These are phyloP conservation scores for Drosophila subobscura DNA, from an alignment of 1,140 invertebrate genomes.

Conservation along the genomic window DNA sequence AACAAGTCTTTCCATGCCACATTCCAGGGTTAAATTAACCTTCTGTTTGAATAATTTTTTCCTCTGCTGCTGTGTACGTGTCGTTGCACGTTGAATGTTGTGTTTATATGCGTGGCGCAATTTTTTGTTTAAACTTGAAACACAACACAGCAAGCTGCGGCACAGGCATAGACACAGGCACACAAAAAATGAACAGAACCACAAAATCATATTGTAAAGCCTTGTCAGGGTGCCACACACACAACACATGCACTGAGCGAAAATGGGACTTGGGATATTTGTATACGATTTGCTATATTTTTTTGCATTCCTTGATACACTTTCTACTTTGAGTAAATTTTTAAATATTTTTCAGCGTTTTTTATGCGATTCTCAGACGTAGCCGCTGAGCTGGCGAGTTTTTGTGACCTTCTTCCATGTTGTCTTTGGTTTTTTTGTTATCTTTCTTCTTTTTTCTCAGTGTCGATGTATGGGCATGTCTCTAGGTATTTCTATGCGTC, in stretches of 20 bases:
- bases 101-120: slow-evolving; percentile 41
- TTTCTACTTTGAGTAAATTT: neutral
- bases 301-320: too few species aligned
- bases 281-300: too few species aligned
- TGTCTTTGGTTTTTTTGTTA: too few species aligned
- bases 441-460: too few species aligned
- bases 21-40: slow-evolving; percentile 37
- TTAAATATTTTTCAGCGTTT: neutral
- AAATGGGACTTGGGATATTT: neutral
- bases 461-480: slow-evolving; percentile 29
- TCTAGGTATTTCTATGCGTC: slow-evolving; percentile 55
- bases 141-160: slow-evolving; percentile 24
- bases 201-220: slow-evolving; percentile 80
- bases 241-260: slow-evolving; percentile 15
- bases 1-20: neutral
- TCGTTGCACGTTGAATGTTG: slow-evolving; percentile 33
- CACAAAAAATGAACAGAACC: slow-evolving; percentile 69
- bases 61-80: slow-evolving; percentile 11
- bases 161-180: slow-evolving; percentile 30
- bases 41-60: neutral
- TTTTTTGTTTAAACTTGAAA: slow-evolving; percentile 53
- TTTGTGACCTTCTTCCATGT: too few species aligned
- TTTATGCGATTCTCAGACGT: too few species aligned
- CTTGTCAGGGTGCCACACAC: slow-evolving; percentile 57
- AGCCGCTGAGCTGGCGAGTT: neutral